Evolutionary conservation across 2,888 invertebrate genomes (phyloP), one percentile per base, ranked within the genome.

Genomic region (Melipona bicolor): DNA sequence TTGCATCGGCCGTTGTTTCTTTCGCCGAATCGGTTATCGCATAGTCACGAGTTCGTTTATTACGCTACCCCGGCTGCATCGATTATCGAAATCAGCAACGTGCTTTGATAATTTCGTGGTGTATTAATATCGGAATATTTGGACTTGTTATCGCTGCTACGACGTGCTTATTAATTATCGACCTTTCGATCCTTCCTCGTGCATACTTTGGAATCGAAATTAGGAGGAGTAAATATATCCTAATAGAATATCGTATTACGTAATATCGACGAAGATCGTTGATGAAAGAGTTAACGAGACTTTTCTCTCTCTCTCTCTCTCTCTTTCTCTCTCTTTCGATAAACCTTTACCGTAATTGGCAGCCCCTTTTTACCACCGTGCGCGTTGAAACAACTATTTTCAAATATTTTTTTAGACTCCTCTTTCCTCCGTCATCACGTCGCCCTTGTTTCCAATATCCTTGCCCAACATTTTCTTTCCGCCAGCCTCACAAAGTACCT

Each of bases 381-480:
- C 62, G 0, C 32, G 3, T 64, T 32, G 4, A 64, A 21, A 64
- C 13, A 21, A 64, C 13, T 32, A 64, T 64, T 64, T 64, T 21
- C 11, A 9, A 19, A 21, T 64, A 21, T 4, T 13, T 32, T 21
- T 32, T 64, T 21, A 64, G 11, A 32, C 32, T 64, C 13, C n/a
- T 11, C 17, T 54, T 56, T 36, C 17, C 36, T 11, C n/a, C 70
- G 5, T 54, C n/a, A 4, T 1, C 27, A 36, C 69, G n/a, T 54
- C 21, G 6, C 21, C 54, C 24, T n/a, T 36, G 9, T n/a, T 19
- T 9, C 24, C n/a, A 67, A n/a, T 24, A 17, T 24, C 19, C 24
- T 68, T 5, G 11, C 11, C 19, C 19, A 19, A 19, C 56, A n/a
- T 71, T 71, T 71, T 56, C 70, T n/a, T 59, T 71, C 36, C 36